Evolutionary conservation across 2,113 vertebrate genomes (phyloP).

Genomic region (Girardinichthys multiradiatus): DNA sequence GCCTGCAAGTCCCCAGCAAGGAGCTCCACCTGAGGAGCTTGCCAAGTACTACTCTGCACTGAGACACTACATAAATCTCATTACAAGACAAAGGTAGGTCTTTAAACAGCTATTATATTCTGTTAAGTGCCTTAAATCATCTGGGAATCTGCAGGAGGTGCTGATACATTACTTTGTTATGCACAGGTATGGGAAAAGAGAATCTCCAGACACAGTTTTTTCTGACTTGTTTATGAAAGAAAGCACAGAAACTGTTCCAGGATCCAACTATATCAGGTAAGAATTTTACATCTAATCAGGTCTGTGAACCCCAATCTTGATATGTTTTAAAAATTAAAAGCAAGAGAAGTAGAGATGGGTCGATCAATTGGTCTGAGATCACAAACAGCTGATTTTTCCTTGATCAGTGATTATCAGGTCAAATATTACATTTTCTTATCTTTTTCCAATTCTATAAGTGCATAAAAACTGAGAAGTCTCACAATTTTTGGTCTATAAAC

Average conservation of each 20-base stretch:
- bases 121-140: neutral
- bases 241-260: slow-evolving; percentile 86
- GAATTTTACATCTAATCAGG: neutral
- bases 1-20: slow-evolving; percentile 89
- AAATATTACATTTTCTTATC: neutral
- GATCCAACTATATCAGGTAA: slow-evolving; percentile 59
- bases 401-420: neutral
- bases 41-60: slow-evolving; percentile 95
- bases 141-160: neutral
- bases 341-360: neutral
- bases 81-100: slow-evolving; percentile 93
- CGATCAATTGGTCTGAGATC: no score
- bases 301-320: neutral
- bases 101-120: neutral
- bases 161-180: slow-evolving; percentile 14
- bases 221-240: slow-evolving; percentile 89
- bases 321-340: neutral
- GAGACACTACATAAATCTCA: slow-evolving; percentile 98
- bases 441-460: no score
- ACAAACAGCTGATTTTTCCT: no score
- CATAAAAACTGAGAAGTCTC: neutral
- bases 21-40: slow-evolving; percentile 91
- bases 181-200: slow-evolving; percentile 92
- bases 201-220: slow-evolving; percentile 87
- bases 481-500: neutral